Evolutionary conservation across 1,140 invertebrate genomes (phyloP), one percentile per base, ranked within the genome.

Genomic region (Sitobion miscanthi): DNA sequence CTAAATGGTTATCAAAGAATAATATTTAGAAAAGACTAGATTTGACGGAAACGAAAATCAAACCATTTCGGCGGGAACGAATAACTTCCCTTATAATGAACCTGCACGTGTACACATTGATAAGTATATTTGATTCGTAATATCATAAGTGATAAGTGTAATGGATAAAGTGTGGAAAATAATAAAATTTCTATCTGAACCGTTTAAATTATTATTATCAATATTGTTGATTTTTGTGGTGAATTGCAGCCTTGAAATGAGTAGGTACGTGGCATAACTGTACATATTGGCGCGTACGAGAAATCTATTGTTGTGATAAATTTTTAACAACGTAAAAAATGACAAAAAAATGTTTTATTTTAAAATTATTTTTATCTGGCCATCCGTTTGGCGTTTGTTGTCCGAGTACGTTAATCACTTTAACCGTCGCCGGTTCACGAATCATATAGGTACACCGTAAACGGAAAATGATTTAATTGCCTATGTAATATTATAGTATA

Each of bases 381-480:
- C 38, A 42, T 83, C 35, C 35, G 21, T 83, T 38, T 83, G 52
- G 52, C 52, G 82, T 83, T 83, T 23, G 35, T 38, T n/a, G 30
- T 47, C 17, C 30, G 30, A 87, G 9, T 30, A 23, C 23, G 42
- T 85, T 77, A n/a, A 77, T 77, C 62, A 77, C 23, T 23, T 83
- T 9, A 83, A 85, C 25, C 83, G 42, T 38, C 38, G 38, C 11
- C 8, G 38, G 85, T 87, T 47, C 20, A n/a, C 30, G 45, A 87
- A 49, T 49, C 30, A 23, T 21, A 38, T 21, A 38, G 82, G 25
- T 35, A 85, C 83, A 25, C 5, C 83, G 45, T 38, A 49, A 47
- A 87, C 25, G 11, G 85, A 25, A 47, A 83, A 83, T 87, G 11
- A 49, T 87, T 87, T 87, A 87, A 87, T 87, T 87, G 45, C 45